Conservation (phyloP, 1,140 invertebrate genomes). For the Caenorhabditis tropicalis region DNA sequence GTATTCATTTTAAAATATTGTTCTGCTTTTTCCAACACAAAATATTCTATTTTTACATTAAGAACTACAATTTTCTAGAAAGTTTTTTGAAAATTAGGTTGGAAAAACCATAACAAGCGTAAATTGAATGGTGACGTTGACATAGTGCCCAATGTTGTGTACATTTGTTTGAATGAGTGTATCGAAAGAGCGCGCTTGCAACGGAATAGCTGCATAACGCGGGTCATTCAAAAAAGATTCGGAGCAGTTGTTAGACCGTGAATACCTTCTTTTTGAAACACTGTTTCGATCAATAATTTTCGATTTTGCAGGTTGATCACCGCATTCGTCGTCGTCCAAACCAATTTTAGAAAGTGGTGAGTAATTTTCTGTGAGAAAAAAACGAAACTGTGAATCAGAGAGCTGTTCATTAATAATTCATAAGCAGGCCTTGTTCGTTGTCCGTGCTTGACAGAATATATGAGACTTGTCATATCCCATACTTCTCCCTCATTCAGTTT, state of each 20-base stretch:
- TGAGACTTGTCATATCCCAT: neutral
- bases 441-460: neutral
- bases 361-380: neutral
- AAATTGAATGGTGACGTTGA: conserved; percentile 28
- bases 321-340: neutral
- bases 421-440: neutral
- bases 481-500: neutral
- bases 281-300: too few species aligned
- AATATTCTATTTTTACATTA: too few species aligned
- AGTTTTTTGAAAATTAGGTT: too few species aligned
- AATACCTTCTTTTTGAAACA: neutral
- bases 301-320: too few species aligned
- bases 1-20: neutral
- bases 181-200: conserved; percentile 12
- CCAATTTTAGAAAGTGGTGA: neutral
- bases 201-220: neutral
- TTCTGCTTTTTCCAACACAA: neutral
- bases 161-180: conserved; percentile 29
- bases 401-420: neutral
- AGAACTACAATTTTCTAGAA: too few species aligned
- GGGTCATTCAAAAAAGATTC: neutral
- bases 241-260: too few species aligned
- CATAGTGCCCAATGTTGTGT: conserved; percentile 15
- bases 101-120: neutral
- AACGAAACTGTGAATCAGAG: neutral